Base-by-base conservation (phyloP, 2,888 invertebrate species). In the Noctua janthina region DNA sequence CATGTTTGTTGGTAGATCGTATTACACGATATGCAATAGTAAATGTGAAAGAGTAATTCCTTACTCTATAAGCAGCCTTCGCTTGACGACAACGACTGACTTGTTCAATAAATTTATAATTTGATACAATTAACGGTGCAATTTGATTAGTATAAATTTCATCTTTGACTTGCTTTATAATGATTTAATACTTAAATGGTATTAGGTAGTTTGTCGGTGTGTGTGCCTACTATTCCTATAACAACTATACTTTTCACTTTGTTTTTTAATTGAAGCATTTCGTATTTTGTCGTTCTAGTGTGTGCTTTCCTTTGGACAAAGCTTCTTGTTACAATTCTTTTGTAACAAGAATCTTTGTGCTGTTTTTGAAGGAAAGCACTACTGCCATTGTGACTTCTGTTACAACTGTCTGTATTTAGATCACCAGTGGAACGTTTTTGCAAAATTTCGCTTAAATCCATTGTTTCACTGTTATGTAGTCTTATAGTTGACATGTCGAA, bases 31-130 rank as follows among this genome's bases (percentile, higher is more conserved):
- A 29, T 64, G 39, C n/a, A 68, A 46, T 46, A 46, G n/a, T 51
- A 17, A 62, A 43, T 59, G 23, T 54, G 43, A 7, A 70, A 43
- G n/a, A 39, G 5, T 70, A 51, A 43, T 62, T 43, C 2, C n/a
- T n/a, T 54, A 54, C 29, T 49, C 23, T 29, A 73, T 29, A 49
- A 49, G 49, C 80, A 75, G 82, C 35, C 82, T 74, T 82, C 56
- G 67, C 49, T 67, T 59, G 11, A 67, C 64, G n/a, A 67, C 35
- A 39, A 79, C n/a, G 43, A 35, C 29, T 35, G 56, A 67, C 74
- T 66, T 46, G 20, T 69, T 43, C 62, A 62, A 51, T 51, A 23
- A 29, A 51, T 64, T 59, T 54, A 10, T 20, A 54, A 79, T 78
- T 69, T 29, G n/a, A 80, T 17, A 46, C 43, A 35, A 43, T 43